Percentiles rank a stretch among this genome's conserved stretches.
Evolutionary conservation across 2,113 vertebrate genomes (phyloP).

Genomic region (Passer domesticus): DNA sequence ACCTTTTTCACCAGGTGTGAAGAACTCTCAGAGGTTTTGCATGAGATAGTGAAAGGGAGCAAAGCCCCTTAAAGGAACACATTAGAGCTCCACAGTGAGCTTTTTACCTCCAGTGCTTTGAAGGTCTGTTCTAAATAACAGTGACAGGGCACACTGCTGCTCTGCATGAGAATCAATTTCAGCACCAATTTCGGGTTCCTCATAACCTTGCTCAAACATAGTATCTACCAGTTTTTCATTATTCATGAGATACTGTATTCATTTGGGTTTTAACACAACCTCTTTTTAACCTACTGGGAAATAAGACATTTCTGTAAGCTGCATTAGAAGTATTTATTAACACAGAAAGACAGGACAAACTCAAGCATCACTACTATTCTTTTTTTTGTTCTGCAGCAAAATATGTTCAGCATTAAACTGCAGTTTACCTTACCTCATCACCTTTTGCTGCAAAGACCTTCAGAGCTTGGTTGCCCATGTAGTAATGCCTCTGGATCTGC

Average conservation of each 20-base stretch:
- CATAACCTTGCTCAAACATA: not conserved
- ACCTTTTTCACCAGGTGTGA: not conserved
- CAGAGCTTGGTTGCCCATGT: conserved; percentile 86
- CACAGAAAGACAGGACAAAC: not conserved
- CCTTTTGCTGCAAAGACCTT: conserved; percentile 87
- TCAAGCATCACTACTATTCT: not conserved
- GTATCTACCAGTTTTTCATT: not conserved
- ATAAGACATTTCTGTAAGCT: not conserved
- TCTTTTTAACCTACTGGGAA: not conserved
- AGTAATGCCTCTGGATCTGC: conserved; percentile 84
- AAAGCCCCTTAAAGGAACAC: not conserved
- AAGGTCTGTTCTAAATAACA: not conserved
- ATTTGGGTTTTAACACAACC: not conserved
- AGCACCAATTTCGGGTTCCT: not conserved
- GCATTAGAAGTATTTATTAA: not conserved
- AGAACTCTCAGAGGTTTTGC: not conserved
- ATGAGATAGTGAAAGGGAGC: not conserved
- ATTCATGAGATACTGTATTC: not conserved
- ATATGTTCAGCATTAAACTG: not conserved
- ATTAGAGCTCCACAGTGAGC: not conserved
- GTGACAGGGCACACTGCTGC: not conserved
- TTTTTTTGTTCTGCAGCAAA: not conserved
- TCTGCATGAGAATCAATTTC: not conserved
- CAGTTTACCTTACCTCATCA: conserved; percentile 83
- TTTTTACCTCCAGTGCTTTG: not conserved